Base-by-base conservation (phyloP, 2,113 vertebrate genomes). In the Cyanistes caeruleus region DNA sequence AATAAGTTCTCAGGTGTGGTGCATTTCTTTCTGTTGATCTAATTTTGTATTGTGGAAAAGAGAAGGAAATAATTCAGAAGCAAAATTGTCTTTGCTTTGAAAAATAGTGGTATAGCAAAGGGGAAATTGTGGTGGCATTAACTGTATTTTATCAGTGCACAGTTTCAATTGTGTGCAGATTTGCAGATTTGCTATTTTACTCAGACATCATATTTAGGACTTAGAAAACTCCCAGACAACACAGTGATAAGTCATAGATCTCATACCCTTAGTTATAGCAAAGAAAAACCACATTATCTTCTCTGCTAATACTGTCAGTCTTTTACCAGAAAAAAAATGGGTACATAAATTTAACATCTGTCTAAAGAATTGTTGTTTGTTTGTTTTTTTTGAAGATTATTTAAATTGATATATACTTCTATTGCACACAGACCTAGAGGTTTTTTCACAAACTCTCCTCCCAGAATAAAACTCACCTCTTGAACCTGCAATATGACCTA, bases 1-100 rank as follows among this genome's bases (percentile, higher is more conserved):
- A 99, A 99, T 97, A 99, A 99, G 72, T 99, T 99, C 44, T 99
- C 98, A 89, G 99, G 99, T 99, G 87, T 35, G 75, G 63, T 78
- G 21, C 8, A 31, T 58, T 76, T 86, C 10, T 78, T 77, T 37
- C 19, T 16, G 55, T 91, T 44, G 18, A 27, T 70, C 31, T 77
- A 27, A 73, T 79, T 60, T 64, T 65, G 19, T 56, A 13, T 15
- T 39, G 46, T 79, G 14, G 23, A 49, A 69, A 70, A 65, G 6
- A 13, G n/a, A 72, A 35, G 19, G 21, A 64, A 63, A 11, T 23
- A 73, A 41, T 76, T 67, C 5, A 27, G 35, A 46, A 88, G 49
- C 20, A 55, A 63, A 82, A 35, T 21, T 41, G 5, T 2, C 18
- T 18, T 46, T 48, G 24, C 22, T 15, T 78, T 89, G 33, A 72